These are phyloP conservation scores for Iphiclides podalirius DNA, from an alignment of 2,888 invertebrate genomes.

Conservation along the genomic window DNA sequence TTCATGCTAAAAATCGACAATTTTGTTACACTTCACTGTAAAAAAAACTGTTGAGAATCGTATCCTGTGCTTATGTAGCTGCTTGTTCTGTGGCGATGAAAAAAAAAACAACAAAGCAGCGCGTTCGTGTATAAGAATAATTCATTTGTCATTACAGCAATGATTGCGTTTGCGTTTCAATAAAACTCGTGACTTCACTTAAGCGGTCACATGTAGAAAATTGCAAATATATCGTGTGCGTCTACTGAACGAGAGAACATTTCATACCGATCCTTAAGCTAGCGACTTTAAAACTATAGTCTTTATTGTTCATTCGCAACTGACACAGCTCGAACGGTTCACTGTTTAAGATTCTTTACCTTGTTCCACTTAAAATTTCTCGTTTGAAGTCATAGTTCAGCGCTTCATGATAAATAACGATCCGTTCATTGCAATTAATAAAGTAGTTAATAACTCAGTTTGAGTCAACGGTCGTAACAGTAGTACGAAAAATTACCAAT, in stretches of 20 bases:
- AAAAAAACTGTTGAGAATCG: no score
- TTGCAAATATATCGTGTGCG: slow-evolving; percentile 2
- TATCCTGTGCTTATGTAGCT: no score
- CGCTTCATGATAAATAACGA: slow-evolving; percentile 8
- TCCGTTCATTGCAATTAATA: not conserved
- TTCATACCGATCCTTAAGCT: not conserved
- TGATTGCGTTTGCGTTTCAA: slow-evolving; percentile 25
- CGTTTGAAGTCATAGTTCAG: slow-evolving; percentile 18
- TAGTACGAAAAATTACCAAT: no score
- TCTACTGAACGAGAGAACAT: slow-evolving; percentile 1
- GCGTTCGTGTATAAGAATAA: not conserved
- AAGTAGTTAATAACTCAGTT: no score
- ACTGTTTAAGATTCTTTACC: slow-evolving; percentile 16
- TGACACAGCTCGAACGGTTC: not conserved
- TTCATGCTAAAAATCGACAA: no score
- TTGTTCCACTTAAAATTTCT: slow-evolving; percentile 15
- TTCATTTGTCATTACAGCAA: slow-evolving; percentile 12
- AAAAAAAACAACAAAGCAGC: no score
- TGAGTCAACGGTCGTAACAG: no score
- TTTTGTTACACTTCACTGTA: no score
- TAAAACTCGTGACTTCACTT: slow-evolving; percentile 28
- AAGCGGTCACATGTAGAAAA: slow-evolving; percentile 22
- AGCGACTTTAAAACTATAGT: not conserved
- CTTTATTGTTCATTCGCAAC: not conserved
- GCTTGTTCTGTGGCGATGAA: no score